These are phyloP conservation scores for Masticophis lateralis DNA, from an alignment of 2,797 vertebrate species.

Conservation along the genomic window DNA sequence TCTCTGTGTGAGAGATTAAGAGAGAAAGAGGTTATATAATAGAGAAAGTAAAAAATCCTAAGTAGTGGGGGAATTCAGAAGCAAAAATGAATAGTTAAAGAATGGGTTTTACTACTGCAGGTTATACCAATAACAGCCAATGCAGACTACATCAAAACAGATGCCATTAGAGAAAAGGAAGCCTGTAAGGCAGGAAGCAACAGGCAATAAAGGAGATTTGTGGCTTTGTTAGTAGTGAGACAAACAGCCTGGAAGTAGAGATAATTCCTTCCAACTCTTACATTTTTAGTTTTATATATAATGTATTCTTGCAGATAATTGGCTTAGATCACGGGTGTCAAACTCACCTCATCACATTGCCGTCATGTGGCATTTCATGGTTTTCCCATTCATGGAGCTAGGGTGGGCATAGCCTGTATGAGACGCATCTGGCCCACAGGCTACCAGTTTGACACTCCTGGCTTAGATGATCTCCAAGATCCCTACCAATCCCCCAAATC, in stretches of 20 bases:
- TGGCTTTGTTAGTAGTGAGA: background rate
- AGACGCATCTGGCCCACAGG: no score
- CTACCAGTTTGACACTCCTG: background rate
- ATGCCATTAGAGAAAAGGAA: background rate
- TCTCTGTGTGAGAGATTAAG: background rate
- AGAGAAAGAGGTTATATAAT: background rate
- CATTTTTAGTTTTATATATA: background rate
- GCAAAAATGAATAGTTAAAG: background rate
- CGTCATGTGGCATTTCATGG: no score
- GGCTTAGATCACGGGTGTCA: background rate
- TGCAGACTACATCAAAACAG: background rate
- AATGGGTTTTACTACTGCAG: background rate
- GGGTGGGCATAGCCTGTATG: no score
- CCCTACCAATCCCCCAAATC: background rate
- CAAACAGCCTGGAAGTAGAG: background rate
- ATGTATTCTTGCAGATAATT: background rate
- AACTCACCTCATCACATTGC: no score
- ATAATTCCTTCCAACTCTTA: background rate
- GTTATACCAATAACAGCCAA: background rate
- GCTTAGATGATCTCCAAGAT: background rate
- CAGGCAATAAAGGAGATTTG: background rate
- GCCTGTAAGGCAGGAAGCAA: background rate
- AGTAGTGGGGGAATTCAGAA: background rate
- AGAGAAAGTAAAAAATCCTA: background rate
- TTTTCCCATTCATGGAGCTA: no score